Evolutionary conservation across 1,140 invertebrate species (phyloP).

Genomic region (Matsumurasca onukii): DNA sequence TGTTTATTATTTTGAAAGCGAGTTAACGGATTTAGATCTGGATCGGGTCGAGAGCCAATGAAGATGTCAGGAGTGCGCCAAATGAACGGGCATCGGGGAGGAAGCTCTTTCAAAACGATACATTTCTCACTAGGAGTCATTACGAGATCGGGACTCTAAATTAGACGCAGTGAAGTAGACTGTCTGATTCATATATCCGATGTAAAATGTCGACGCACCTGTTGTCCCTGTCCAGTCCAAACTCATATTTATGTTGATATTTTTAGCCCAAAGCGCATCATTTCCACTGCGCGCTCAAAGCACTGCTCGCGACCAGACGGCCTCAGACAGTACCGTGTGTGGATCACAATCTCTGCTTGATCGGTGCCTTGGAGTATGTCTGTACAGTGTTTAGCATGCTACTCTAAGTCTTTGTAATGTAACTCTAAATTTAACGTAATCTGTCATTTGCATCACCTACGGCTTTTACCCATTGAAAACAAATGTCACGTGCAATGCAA

Average conservation of each 20-base stretch:
- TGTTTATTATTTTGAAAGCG: slow-evolving; percentile 27
- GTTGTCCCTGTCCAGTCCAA: slow-evolving; percentile 22
- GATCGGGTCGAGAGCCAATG: slow-evolving; percentile 20
- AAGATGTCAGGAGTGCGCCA: slow-evolving; percentile 20
- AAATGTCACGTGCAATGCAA: too few relatives aligned
- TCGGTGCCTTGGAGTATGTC: too few relatives aligned
- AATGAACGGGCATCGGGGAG: slow-evolving; percentile 19
- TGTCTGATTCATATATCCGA: slow-evolving; percentile 20
- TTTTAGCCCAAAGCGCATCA: slow-evolving; percentile 24
- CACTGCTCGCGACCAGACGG: too few relatives aligned
- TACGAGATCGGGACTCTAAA: slow-evolving; percentile 24
- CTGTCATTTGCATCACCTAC: too few relatives aligned
- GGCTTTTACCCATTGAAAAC: too few relatives aligned
- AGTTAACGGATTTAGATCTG: slow-evolving; percentile 21
- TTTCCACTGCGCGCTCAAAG: slow-evolving; percentile 4
- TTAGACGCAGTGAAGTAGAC: slow-evolving; percentile 20
- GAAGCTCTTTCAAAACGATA: slow-evolving; percentile 27
- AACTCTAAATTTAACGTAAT: too few relatives aligned
- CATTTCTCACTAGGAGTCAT: slow-evolving; percentile 20
- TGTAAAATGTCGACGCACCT: slow-evolving; percentile 19
- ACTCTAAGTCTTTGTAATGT: too few relatives aligned
- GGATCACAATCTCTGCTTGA: too few relatives aligned
- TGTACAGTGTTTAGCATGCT: too few relatives aligned
- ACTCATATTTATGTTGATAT: slow-evolving; percentile 26
- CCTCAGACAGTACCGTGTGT: too few relatives aligned